Percentiles rank a stretch among this genome's conserved stretches.
These are phyloP conservation scores for Saguinus midas DNA, from an alignment of 2,113 vertebrate genomes.

Conservation along the genomic window DNA sequence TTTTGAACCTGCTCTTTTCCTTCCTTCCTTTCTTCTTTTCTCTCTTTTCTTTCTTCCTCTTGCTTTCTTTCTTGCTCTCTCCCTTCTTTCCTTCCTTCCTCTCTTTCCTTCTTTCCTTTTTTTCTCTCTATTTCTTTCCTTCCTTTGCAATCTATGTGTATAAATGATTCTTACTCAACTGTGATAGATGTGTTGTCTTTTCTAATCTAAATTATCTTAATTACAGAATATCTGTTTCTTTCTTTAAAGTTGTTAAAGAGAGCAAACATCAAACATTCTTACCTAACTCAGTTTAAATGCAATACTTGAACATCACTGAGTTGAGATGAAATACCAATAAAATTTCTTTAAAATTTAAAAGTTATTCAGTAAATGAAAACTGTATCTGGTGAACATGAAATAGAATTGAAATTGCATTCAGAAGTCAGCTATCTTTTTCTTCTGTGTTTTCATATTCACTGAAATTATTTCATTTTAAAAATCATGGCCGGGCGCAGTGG, in stretches of 20 bases:
- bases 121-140: no score
- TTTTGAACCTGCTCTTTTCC: background rate
- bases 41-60: no score
- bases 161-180: background rate
- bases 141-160: background rate
- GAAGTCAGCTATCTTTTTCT: slow-evolving; percentile 78
- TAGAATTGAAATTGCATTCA: background rate
- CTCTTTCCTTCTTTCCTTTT: no score
- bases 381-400: background rate
- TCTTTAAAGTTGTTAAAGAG: slow-evolving; percentile 6
- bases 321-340: background rate
- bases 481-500: no score
- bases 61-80: no score
- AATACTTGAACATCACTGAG: background rate
- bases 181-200: background rate
- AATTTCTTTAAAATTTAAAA: slow-evolving; percentile 27
- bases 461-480: slow-evolving; percentile 80
- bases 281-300: background rate
- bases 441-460: slow-evolving; percentile 83
- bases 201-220: slow-evolving; percentile 10
- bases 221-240: background rate
- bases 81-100: no score
- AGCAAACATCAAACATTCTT: background rate
- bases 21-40: no score
- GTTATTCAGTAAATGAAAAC: background rate